Evolutionary conservation across 2,888 invertebrate species (phyloP).

Genomic region (Stomorhina lunata): DNA sequence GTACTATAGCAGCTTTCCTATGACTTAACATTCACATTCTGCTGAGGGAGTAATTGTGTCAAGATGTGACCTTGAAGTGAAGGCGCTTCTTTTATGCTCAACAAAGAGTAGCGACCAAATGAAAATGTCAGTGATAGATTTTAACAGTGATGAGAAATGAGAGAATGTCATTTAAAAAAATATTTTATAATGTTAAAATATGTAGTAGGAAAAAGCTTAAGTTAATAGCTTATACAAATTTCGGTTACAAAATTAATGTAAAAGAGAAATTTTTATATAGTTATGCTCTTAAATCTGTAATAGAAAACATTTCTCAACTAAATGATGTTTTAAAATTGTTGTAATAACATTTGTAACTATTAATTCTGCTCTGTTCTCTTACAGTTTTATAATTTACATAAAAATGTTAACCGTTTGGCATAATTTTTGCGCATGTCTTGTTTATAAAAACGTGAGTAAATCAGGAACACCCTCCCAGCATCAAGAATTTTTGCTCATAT

Average conservation of each 20-base stretch:
- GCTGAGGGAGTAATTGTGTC: conserved; percentile 59
- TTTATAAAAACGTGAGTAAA: background rate
- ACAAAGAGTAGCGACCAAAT: conserved; percentile 8
- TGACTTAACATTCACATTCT: background rate
- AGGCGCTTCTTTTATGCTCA: conserved; percentile 36
- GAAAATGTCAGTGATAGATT: conserved; percentile 35
- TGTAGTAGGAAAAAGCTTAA: too few relatives aligned
- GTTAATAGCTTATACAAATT: too few relatives aligned
- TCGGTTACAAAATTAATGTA: too few relatives aligned
- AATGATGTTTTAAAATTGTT: background rate
- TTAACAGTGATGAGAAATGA: conserved; percentile 10
- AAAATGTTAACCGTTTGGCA: conserved; percentile 60
- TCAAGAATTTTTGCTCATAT: conserved; percentile 11
- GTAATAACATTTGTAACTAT: background rate
- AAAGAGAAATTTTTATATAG: background rate
- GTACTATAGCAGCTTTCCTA: background rate
- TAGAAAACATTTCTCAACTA: background rate
- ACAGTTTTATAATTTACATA: conserved; percentile 27
- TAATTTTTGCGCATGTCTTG: conserved; percentile 56
- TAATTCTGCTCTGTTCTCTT: conserved; percentile 1
- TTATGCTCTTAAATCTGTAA: background rate
- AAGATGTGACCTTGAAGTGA: conserved; percentile 63
- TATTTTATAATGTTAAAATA: too few relatives aligned
- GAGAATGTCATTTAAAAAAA: too few relatives aligned
- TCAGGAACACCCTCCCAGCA: conserved; percentile 47